Percentiles rank a stretch among this genome's conserved stretches.
These are phyloP conservation scores for Nesoenas mayeri DNA, from an alignment of 2,113 vertebrate species.

Conservation along the genomic window DNA sequence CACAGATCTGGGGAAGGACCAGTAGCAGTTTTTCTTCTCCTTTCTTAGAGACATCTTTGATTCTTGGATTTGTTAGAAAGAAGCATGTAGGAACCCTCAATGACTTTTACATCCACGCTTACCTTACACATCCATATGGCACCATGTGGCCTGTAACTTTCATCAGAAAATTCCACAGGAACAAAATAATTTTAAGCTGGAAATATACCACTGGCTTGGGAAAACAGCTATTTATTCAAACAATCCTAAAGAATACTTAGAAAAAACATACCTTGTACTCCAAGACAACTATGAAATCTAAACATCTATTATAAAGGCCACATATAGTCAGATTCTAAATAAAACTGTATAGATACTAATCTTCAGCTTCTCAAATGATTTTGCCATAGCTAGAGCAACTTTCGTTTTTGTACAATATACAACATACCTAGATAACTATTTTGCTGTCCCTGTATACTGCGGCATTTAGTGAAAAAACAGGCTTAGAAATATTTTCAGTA, in stretches of 20 bases:
- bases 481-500: not conserved
- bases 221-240: not conserved
- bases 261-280: not conserved
- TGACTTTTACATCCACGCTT: not conserved
- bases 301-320: not conserved
- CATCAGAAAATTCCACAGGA: not conserved
- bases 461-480: not conserved
- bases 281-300: not conserved
- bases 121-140: not conserved
- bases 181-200: not conserved
- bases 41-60: not conserved
- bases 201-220: not conserved
- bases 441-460: not conserved
- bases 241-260: not conserved
- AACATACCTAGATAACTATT: constrained; percentile 62
- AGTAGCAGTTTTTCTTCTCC: not conserved
- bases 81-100: not conserved
- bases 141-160: not conserved
- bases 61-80: not conserved
- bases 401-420: not conserved
- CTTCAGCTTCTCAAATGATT: not conserved
- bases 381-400: not conserved
- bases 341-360: not conserved
- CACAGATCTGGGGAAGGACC: not conserved
- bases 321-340: not conserved